A percentile compares a stretch with the other conserved stretches of the same genome.
phyloP scores from a whole-genome alignment of 2,797 vertebrate species.

The Lepus oiostolus region DNA sequence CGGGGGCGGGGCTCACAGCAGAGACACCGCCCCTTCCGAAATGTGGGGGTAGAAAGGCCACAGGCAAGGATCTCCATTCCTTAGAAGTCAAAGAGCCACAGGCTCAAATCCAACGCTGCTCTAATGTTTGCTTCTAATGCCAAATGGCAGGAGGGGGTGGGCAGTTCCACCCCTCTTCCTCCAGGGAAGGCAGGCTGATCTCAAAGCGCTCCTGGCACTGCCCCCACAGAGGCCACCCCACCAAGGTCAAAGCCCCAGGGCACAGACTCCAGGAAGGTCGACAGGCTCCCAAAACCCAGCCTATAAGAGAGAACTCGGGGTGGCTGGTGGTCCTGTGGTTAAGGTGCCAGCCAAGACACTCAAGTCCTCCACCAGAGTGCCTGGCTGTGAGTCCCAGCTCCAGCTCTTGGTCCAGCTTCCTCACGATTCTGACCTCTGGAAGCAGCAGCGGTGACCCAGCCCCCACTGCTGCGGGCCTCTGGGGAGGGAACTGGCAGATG shows the following conservation, averaged over 20 bases:
- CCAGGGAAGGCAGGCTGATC: neutral
- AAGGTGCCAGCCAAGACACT: too few relatives aligned
- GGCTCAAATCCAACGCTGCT: neutral
- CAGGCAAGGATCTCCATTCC: neutral
- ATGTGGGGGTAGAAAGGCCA: neutral
- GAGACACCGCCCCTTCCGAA: too few relatives aligned
- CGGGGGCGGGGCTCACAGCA: too few relatives aligned
- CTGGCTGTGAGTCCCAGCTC: too few relatives aligned
- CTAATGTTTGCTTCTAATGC: neutral
- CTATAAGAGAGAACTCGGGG: neutral
- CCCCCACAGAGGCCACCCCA: neutral
- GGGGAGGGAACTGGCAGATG: too few relatives aligned
- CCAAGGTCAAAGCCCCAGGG: too few relatives aligned
- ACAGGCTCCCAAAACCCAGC: neutral
- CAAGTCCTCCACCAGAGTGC: too few relatives aligned
- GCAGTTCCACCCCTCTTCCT: neutral
- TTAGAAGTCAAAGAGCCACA: neutral
- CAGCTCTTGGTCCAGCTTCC: too few relatives aligned
- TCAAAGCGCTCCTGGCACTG: neutral
- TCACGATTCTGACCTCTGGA: too few relatives aligned
- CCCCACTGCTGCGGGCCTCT: too few relatives aligned
- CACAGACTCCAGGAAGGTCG: neutral
- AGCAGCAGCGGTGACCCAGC: too few relatives aligned
- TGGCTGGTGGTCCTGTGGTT: too few relatives aligned
- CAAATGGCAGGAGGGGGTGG: neutral